Base-by-base conservation (phyloP, 2,888 invertebrate genomes). In the Nomada flava region DNA sequence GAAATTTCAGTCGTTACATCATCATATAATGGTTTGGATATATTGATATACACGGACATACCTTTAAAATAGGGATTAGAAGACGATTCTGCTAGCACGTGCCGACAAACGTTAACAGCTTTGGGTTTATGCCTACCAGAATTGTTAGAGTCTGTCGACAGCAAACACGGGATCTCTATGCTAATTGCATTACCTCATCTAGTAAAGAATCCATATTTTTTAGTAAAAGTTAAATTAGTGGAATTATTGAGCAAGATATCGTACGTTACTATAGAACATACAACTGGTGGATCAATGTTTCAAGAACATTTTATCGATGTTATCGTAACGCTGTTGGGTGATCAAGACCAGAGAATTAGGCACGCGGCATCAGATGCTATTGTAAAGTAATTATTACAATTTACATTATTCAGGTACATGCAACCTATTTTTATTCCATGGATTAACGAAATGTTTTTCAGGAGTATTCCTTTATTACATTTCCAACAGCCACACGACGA, bases 331-430 rank as follows among this genome's bases (percentile, higher is more conserved):
- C 94, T 97, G 80, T 93, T 98, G 1, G 95, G 95, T 9, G 97
- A 98, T 92, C 96, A 96, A 83, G 98, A 98, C 92, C 95, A 95
- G 74, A 95, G 97, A 92, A 97, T 98, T 0, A 95, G 98, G 79
- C 95, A 95, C 78, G 96, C 97, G 0, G 96, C 97, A 0, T 95
- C 97, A 0, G 94, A 95, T 63, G 95, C 97, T 3, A 95, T 98
- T 74, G 94, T 95, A 59, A 95, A 94, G 96, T 96, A 94, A 94
- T 63, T 59, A n/a, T 60, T 47, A 13, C 11, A 63, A 18, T 63
- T 23, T 53, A 42, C 20, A 26, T 20, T 5, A 15, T 52, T 68
- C 5, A 9, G 5, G 5, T 18, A 50, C 50, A 50, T 50, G 11
- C 47, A 11, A 18, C 68, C 10, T 64, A 62, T 5, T 57, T 47